Base-by-base conservation (phyloP, 1,140 invertebrate genomes). In the Lordiphosa clarofinis region DNA sequence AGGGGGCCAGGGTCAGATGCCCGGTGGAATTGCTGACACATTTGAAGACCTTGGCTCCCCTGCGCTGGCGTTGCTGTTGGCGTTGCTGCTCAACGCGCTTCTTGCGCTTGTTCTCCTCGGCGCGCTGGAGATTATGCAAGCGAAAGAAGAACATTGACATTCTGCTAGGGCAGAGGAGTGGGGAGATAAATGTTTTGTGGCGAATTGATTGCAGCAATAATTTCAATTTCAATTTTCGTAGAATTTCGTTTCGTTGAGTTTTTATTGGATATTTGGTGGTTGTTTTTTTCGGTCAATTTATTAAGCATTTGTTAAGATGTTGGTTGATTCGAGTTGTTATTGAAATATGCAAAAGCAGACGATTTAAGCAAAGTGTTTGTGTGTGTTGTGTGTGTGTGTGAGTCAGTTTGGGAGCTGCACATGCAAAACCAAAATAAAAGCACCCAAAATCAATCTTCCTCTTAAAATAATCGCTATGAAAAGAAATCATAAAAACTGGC, bases 101-200 rank as follows among this genome's bases (percentile, higher is more conserved):
- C 87, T 90, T 90, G 67, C 91, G 89, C 74, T 91, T 90, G 74
- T 90, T 94, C 79, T 95, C 94, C 90, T 95, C 94, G 84, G 94
- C 94, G 37, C 95, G 93, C 87, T 94, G 94, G 79, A 96, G 92
- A 90, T 96, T 96, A 92, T 96, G 95, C 88, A 96, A 92, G 54
- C 96, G 95, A 91, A 97, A 97, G 93, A 97, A 97, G 92, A 96
- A 97, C 92, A 97, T 93, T 92, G 96, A 97, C 96, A 97, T 96
- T 91, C 91, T 93, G 74, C 73, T 7, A 43, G 19, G 79, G 79
- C 73, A 5, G 54, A 11, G 79, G 78, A 42, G 46, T 13, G 21
- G 12, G 8, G 10, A 37, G 33, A 38, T 12, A 12, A 8, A 10
- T 4, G 21, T 31, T 11, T 31, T 9, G 38, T 24, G 39, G 11